Percentiles rank a stretch among this genome's conserved stretches.
phyloP scores from a whole-genome alignment of 2,888 invertebrate species.

The Tetragonisca angustula region DNA sequence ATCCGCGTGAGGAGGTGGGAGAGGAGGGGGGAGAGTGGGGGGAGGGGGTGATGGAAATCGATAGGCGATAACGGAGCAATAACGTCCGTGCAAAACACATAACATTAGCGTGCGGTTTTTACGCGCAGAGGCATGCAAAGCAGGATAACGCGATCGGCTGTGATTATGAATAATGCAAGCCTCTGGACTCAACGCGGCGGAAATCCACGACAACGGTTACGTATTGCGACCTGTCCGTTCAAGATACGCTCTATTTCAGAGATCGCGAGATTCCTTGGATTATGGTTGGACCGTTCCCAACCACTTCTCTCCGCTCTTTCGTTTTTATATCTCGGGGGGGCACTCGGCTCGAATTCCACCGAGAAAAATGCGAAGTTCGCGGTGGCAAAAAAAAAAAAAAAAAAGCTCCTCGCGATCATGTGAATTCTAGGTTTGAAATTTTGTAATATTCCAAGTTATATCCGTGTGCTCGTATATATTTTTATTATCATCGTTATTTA shows the following conservation, averaged over 20 bases:
- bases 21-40: too few relatives aligned
- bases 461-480: too few relatives aligned
- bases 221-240: slow-evolving; percentile 28
- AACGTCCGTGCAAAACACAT: slow-evolving; percentile 49
- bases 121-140: slow-evolving; percentile 47
- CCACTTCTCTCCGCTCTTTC: not conserved
- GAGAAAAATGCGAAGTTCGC: too few relatives aligned
- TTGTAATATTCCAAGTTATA: too few relatives aligned
- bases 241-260: not conserved
- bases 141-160: slow-evolving; percentile 32
- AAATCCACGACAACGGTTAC: slow-evolving; percentile 45
- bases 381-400: not conserved
- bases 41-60: slow-evolving; percentile 37
- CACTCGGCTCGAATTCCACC: too few relatives aligned
- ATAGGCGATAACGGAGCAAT: slow-evolving; percentile 59
- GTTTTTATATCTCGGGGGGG: too few relatives aligned
- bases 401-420: too few relatives aligned
- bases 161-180: slow-evolving; percentile 55
- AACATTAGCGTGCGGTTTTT: slow-evolving; percentile 27
- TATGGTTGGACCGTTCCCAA: not conserved
- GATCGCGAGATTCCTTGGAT: not conserved
- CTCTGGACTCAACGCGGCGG: slow-evolving; percentile 37
- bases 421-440: too few relatives aligned
- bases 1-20: not conserved
- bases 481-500: too few relatives aligned